phyloP scores from a whole-genome alignment of 2,888 invertebrate genomes.

The Alcis repandata region DNA sequence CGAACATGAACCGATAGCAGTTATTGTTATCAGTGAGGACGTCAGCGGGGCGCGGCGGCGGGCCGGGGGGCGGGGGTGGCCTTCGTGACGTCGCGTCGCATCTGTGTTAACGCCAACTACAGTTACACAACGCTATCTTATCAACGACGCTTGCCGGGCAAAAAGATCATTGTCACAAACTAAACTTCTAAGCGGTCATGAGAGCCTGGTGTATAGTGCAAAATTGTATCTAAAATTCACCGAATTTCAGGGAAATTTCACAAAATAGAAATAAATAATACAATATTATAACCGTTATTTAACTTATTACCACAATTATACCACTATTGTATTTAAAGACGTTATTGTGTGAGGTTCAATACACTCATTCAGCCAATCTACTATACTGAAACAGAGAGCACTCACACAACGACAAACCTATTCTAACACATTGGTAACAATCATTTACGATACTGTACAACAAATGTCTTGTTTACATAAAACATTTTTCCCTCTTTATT shows the following conservation, averaged over 20 bases:
- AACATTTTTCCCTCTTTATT: neutral
- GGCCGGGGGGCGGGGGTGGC: constrained; percentile 56
- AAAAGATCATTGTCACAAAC: constrained; percentile 57
- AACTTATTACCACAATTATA: constrained; percentile 6
- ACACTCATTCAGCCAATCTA: constrained; percentile 6
- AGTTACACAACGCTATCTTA: constrained; percentile 72
- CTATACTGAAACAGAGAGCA: neutral
- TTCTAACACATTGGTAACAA: neutral
- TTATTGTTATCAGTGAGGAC: constrained; percentile 75
- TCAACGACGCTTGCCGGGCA: constrained; percentile 59
- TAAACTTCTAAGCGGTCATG: constrained; percentile 57
- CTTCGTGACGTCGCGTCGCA: constrained; percentile 68
- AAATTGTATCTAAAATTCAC: constrained; percentile 64
- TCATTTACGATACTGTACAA: neutral
- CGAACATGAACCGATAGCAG: constrained; percentile 72
- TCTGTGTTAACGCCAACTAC: constrained; percentile 66
- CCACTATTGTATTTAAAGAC: neutral
- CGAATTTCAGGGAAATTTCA: constrained; percentile 48
- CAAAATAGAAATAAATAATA: constrained; percentile 21
- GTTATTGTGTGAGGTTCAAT: neutral
- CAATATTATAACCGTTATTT: neutral
- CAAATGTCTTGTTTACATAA: neutral
- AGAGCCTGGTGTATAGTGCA: constrained; percentile 64
- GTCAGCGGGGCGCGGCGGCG: constrained; percentile 53
- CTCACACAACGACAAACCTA: neutral